These are phyloP conservation scores for Threskiornis aethiopicus DNA, from an alignment of 2,797 vertebrate genomes.

Conservation along the genomic window DNA sequence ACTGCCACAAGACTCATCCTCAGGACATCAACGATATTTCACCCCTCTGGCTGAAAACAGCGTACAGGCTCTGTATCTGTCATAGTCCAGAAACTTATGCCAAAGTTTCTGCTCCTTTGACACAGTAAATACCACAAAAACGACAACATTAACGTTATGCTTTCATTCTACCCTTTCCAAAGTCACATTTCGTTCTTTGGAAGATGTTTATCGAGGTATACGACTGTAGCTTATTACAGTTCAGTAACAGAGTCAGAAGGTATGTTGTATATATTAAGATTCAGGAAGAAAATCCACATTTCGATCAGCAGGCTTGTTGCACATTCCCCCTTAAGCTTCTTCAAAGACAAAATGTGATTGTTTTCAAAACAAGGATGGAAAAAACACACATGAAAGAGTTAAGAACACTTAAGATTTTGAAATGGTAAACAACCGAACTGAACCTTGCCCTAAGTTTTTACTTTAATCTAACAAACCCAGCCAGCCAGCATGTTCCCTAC, in stretches of 20 bases:
- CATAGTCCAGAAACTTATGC: not conserved
- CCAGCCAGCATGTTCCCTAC: conserved; percentile 43
- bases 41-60: not conserved
- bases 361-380: conserved; percentile 52
- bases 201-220: not conserved
- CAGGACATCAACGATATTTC: not conserved
- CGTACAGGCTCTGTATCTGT: not conserved
- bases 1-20: not conserved
- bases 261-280: not conserved
- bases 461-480: conserved; percentile 62
- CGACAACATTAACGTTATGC: rapidly evolving
- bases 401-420: conserved; percentile 57
- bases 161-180: not conserved
- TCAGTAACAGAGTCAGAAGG: not conserved
- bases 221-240: not conserved
- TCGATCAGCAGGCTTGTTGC: not conserved
- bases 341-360: conserved; percentile 37
- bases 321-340: not conserved
- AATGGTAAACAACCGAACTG: conserved; percentile 65
- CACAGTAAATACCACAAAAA: not conserved
- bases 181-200: not conserved
- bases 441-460: conserved; percentile 66
- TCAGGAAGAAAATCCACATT: not conserved
- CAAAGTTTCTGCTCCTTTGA: not conserved
- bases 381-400: conserved; percentile 65